Evolutionary conservation across 35 echinoderm and acorn worm genomes (phyloP), one percentile per base, ranked within the genome.

Genomic region (Stichopus chloronotus): DNA sequence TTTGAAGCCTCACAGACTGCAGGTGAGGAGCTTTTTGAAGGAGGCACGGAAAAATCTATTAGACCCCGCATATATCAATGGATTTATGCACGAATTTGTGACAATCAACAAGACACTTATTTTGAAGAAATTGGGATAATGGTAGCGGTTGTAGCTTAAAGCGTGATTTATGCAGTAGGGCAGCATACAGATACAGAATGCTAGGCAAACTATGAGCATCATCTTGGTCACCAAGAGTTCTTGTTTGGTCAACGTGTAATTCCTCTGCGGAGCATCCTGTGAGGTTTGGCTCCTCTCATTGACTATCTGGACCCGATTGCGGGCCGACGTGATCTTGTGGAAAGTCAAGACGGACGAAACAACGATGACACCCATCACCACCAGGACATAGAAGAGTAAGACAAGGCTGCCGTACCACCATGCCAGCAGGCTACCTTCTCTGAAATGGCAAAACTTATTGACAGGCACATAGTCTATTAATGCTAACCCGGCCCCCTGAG

Each of bases 41-140:
- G 90, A 57, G 17, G 43, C 72, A 78, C 90, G 69, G 25, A 91
- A 91, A 58, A 91, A 91, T 58, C 90, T 55, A 71, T 91, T 91
- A 3, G 90, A 78, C 21, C 90, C 90, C 19, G 90, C 90, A 23
- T 91, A 91, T 22, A 91, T 91, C 53, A 91, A 65, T 20, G 90
- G 90, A 79, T 91, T 91, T 22, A 91, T 79, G n/a, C 90, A 91
- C 8, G 90, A 91, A 79, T 91, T 91, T 6, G 43, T 78, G n/a
- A 91, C 17, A 21, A 79, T n/a, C 25, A 91, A 59, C 9, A 91
- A 65, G 4, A 91, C 57, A 59, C 20, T 56, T 14, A 79, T 24
- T 91, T 79, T 91, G 8, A 79, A 12, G 13, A 91, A 79, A 55
- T 5, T 4, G 2, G 71, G 71, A n/a, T 21, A 79, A 8, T 79